A percentile compares a stretch with the other conserved stretches of the same genome.
Evolutionary conservation across 2,113 vertebrate genomes (phyloP).

Genomic region (Salvelinus sp.): DNA sequence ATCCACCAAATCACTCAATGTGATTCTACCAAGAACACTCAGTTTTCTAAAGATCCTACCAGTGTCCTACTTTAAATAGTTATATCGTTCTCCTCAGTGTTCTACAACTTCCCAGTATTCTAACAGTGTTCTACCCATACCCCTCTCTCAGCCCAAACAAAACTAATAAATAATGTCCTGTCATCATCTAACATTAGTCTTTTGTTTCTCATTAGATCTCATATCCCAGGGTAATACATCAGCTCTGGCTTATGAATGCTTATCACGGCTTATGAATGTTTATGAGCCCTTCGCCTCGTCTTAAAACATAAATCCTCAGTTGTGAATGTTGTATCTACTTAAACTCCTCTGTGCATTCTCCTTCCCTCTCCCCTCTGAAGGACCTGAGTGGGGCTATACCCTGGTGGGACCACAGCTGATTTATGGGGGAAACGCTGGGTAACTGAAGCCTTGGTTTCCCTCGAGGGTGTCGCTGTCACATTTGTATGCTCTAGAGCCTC

Average conservation of each 20-base stretch:
- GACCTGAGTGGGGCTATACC: conserved; percentile 47
- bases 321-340: conserved; percentile 58
- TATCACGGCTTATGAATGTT: conserved; percentile 52
- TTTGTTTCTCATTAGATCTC: conserved; percentile 33
- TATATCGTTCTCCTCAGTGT: background rate
- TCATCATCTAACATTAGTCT: conserved; percentile 23
- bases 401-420: conserved; percentile 63
- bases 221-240: conserved; percentile 41
- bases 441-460: conserved; percentile 58
- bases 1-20: too few species aligned
- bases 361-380: conserved; percentile 19
- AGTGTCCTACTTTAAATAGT: background rate
- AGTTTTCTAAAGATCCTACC: too few species aligned
- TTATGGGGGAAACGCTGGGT: conserved; percentile 68
- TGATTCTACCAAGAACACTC: too few species aligned
- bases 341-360: too few species aligned
- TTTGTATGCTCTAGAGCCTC: conserved; percentile 69
- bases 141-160: conserved; percentile 14
- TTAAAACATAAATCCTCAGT: conserved; percentile 58
- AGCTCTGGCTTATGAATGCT: conserved; percentile 47
- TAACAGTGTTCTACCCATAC: conserved; percentile 3
- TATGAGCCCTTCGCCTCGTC: conserved; percentile 48
- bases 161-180: conserved; percentile 14
- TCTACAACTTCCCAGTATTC: too few species aligned
- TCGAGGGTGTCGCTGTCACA: conserved; percentile 58